Percentiles rank a stretch among this genome's conserved stretches.
Evolutionary conservation across 2,888 invertebrate genomes (phyloP).

Genomic region (Drosophila kuntzei): DNA sequence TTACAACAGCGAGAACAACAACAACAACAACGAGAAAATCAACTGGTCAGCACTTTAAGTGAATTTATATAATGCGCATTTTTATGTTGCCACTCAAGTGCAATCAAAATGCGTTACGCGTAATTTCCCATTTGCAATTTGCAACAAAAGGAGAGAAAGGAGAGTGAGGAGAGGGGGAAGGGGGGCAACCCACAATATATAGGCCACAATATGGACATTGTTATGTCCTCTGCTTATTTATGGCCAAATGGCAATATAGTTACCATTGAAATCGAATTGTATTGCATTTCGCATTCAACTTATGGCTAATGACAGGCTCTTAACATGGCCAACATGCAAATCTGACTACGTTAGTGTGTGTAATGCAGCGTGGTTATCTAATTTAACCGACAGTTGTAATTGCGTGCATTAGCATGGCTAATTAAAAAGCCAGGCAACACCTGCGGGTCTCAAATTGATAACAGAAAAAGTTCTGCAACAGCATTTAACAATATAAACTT

Average conservation of each 20-base stretch:
- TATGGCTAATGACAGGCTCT: constrained; percentile 35
- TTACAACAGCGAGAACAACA: constrained; percentile 30
- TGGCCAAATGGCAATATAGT: constrained; percentile 35
- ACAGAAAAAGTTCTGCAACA: constrained; percentile 27
- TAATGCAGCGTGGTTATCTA: constrained; percentile 35
- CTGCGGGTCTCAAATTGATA: constrained; percentile 58
- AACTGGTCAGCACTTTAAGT: constrained; percentile 64
- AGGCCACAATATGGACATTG: constrained; percentile 71
- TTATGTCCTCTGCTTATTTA: constrained; percentile 59
- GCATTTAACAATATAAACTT: constrained; percentile 20
- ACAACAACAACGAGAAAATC: constrained; percentile 30
- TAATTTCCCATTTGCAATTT: constrained; percentile 55
- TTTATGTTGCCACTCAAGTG: constrained; percentile 75
- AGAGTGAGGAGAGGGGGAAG: no score
- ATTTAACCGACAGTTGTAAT: constrained; percentile 56
- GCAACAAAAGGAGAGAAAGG: background rate
- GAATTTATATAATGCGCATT: constrained; percentile 73
- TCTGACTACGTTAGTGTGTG: background rate
- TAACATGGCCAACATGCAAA: constrained; percentile 9
- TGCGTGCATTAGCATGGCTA: constrained; percentile 56
- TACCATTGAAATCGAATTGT: constrained; percentile 35
- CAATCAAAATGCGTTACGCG: constrained; percentile 78
- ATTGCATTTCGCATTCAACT: constrained; percentile 32
- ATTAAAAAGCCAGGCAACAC: constrained; percentile 58
- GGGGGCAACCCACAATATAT: constrained; percentile 45